Base-by-base conservation (phyloP, 2,113 vertebrate genomes). In the Catharus minimus region DNA sequence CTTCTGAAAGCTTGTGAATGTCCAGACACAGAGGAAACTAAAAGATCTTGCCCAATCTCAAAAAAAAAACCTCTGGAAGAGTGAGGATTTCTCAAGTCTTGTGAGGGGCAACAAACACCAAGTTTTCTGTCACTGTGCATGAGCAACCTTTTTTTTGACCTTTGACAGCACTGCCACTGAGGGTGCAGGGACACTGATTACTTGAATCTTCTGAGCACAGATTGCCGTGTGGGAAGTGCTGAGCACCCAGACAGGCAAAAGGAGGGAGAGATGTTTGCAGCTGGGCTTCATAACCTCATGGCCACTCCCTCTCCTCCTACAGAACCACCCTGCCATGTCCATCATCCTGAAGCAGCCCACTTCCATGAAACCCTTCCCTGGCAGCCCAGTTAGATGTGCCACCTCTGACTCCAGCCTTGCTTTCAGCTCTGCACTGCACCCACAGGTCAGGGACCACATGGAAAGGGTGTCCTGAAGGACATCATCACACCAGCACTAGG, bases 181-280 rank as follows among this genome's bases (percentile, higher is more conserved):
- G 0, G 4, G 52, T 44, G 19, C 14, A n/a, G 30, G 27, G 41
- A 36, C 28, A 47, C 2, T 47, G 20, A n/a, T 30, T 22, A 47
- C 21, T 7, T 30, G 41, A 62, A 33, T 28, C 0, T 33, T 23
- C n/a, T 8, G 21, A 60, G 32, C 44, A 50, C 67, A 39, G 32
- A 5, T 1, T 23, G 18, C 16, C 0, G 0, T 3, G 5, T 52
- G 41, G 41, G 36, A 83, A 44, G 23, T 2, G 0, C 15, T 67
- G 22, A 83, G 50, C 26, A 50, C 1, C 47, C 15, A 13, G 32
- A 41, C 1, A 23, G 30, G 15, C 20, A 62, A 57, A 79, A 47
- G 32, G 47, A 47, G 20, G 5, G 7, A 18, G 41, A 74, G 44
- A 21, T 26, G 26, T 28, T 38, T n/a, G 83, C 39, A 58, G 15